These are phyloP conservation scores for Apis florea DNA, from an alignment of 1,140 invertebrate genomes.

Conservation along the genomic window DNA sequence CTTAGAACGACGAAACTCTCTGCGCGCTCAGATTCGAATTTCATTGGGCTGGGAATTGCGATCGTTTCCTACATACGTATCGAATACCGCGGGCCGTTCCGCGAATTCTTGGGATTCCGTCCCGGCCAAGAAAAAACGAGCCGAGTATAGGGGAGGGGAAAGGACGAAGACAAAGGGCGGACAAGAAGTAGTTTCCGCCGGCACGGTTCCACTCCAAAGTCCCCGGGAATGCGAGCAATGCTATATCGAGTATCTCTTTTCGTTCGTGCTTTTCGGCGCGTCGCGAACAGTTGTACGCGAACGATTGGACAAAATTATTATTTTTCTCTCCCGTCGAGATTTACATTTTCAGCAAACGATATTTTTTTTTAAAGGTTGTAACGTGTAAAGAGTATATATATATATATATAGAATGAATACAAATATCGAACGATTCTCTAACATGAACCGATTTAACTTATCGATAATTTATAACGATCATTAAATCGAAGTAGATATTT, in stretches of 20 bases:
- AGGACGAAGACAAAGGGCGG: slow-evolving; percentile 34
- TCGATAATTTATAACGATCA: too few relatives aligned
- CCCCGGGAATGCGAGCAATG: slow-evolving; percentile 31
- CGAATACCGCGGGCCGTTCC: slow-evolving; percentile 47
- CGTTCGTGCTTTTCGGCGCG: neutral
- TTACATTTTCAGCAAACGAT: too few relatives aligned
- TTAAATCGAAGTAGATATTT: too few relatives aligned
- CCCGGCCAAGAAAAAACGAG: neutral
- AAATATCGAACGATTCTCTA: too few relatives aligned
- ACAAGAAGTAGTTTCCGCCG: slow-evolving; percentile 49
- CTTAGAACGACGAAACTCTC: slow-evolving; percentile 33
- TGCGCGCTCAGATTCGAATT: slow-evolving; percentile 36
- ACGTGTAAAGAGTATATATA: too few relatives aligned
- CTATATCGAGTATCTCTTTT: slow-evolving; percentile 43
- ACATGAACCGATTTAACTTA: too few relatives aligned
- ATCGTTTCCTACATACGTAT: slow-evolving; percentile 62
- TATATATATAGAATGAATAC: too few relatives aligned
- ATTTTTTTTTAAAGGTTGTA: too few relatives aligned
- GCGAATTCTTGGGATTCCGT: slow-evolving; percentile 52
- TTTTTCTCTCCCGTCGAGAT: neutral
- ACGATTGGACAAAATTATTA: neutral
- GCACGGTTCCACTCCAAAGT: slow-evolving; percentile 1
- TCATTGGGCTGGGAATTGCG: slow-evolving; percentile 57
- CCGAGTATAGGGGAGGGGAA: neutral
- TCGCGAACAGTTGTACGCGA: too few relatives aligned